Conservation (phyloP, 2,113 vertebrate species). For the Sarotherodon lohbergeri region DNA sequence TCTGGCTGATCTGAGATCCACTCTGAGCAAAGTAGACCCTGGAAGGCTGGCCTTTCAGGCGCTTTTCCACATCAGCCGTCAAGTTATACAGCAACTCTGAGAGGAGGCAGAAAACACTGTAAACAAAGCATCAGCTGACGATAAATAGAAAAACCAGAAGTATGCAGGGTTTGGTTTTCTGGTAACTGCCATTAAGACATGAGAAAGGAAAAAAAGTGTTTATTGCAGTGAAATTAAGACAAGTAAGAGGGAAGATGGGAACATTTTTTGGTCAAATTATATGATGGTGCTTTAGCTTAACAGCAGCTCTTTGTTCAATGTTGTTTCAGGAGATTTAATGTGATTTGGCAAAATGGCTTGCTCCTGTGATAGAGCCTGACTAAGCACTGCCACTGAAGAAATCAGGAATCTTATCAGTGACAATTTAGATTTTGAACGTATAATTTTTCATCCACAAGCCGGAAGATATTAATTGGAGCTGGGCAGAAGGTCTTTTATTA, state of each 20-base stretch:
- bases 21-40: constrained; percentile 83
- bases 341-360: neutral
- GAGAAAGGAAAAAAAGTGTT: neutral
- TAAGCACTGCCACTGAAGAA: neutral
- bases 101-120: neutral
- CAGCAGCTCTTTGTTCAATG: neutral
- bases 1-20: constrained; percentile 79
- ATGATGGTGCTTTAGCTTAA: neutral
- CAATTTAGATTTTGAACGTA: neutral
- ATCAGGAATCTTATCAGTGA: neutral
- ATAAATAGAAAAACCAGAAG: neutral
- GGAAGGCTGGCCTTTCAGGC: constrained; percentile 80
- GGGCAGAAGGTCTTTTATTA: neutral
- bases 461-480: neutral
- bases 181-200: neutral
- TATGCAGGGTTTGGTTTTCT: constrained; percentile 35
- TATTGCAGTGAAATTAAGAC: neutral
- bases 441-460: neutral
- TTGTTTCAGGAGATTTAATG: neutral
- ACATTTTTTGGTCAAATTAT: constrained; percentile 19
- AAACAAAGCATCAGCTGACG: neutral
- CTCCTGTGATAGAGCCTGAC: neutral
- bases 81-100: constrained; percentile 89
- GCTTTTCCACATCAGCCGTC: constrained; percentile 87
- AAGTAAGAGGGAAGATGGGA: neutral